A percentile compares a stretch with the other conserved stretches of the same genome.
These are phyloP conservation scores for Eurois occulta DNA, from an alignment of 2,888 invertebrate species.

Conservation along the genomic window DNA sequence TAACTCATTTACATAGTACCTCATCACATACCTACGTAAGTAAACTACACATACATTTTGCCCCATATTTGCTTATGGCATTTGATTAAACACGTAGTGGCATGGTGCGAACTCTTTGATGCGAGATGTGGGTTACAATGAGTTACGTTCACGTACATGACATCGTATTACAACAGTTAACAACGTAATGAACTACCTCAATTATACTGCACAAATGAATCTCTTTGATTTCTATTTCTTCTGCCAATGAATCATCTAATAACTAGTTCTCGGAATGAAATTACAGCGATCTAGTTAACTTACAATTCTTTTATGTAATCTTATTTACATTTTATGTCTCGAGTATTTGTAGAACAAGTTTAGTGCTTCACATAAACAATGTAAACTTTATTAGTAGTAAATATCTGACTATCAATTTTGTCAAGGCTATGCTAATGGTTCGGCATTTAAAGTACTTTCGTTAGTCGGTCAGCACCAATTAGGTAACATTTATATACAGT, in stretches of 20 bases:
- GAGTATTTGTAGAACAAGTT: conserved; percentile 14
- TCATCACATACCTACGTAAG: conserved; percentile 67
- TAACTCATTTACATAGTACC: conserved; percentile 77
- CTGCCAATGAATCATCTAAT: conserved; percentile 38
- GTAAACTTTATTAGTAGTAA: conserved; percentile 35
- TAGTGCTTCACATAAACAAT: conserved; percentile 31
- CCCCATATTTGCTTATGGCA: conserved; percentile 63
- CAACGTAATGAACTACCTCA: conserved; percentile 58
- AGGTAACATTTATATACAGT: conserved; percentile 61
- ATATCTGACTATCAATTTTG: conserved; percentile 39
- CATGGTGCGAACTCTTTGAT: conserved; percentile 70
- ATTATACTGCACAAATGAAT: conserved; percentile 43
- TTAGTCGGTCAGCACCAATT: conserved; percentile 65
- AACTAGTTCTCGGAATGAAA: conserved; percentile 40
- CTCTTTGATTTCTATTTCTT: conserved; percentile 55
- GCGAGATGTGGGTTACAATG: conserved; percentile 66
- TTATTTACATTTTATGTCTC: conserved; percentile 10
- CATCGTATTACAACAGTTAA: conserved; percentile 64
- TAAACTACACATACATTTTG: conserved; percentile 64
- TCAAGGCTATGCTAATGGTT: conserved; percentile 63
- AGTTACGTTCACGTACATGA: conserved; percentile 72
- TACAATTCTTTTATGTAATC: conserved; percentile 27
- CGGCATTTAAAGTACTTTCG: conserved; percentile 63
- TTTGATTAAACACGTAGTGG: conserved; percentile 72
- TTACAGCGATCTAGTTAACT: conserved; percentile 21